Percentiles rank a stretch among this genome's conserved stretches.
Conservation (phyloP, 92 coral and sea anemone species). For the Heliopora coerulea region DNA sequence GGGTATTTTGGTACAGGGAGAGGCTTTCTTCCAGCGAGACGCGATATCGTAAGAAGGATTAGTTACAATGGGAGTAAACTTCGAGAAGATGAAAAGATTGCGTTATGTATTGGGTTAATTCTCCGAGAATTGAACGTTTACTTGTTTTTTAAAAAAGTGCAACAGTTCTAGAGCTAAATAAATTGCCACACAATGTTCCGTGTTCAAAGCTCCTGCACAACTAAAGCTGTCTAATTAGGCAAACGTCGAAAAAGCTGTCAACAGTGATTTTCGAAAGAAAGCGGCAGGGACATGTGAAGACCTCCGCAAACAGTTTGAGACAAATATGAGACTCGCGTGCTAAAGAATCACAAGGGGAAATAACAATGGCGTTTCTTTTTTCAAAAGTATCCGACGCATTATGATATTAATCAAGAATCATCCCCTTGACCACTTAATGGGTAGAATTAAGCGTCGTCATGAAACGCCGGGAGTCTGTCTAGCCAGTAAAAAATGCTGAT, state of each 20-base stretch:
- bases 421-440: slow-evolving; percentile 1
- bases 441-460: background rate
- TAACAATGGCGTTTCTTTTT: background rate
- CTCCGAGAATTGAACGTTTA: no score
- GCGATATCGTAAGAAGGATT: no score
- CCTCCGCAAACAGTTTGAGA: slow-evolving; percentile 12
- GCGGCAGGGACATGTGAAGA: slow-evolving; percentile 15
- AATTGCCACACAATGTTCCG: slow-evolving; percentile 6
- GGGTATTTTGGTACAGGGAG: slow-evolving; percentile 15
- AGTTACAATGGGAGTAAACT: no score
- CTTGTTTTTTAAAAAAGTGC: background rate
- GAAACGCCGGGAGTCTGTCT: slow-evolving; percentile 35
- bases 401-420: background rate
- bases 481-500: slow-evolving; percentile 21
- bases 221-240: slow-evolving; percentile 28
- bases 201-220: slow-evolving; percentile 12
- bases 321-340: background rate
- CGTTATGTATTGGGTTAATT: no score
- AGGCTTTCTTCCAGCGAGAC: no score
- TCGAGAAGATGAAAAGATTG: no score
- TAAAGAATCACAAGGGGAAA: background rate
- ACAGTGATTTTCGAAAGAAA: slow-evolving; percentile 21
- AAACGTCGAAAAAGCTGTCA: slow-evolving; percentile 39
- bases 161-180: background rate
- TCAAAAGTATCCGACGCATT: no score